Evolutionary conservation across 1,140 invertebrate genomes (phyloP).

Genomic region (Pogonomyrmex barbatus): DNA sequence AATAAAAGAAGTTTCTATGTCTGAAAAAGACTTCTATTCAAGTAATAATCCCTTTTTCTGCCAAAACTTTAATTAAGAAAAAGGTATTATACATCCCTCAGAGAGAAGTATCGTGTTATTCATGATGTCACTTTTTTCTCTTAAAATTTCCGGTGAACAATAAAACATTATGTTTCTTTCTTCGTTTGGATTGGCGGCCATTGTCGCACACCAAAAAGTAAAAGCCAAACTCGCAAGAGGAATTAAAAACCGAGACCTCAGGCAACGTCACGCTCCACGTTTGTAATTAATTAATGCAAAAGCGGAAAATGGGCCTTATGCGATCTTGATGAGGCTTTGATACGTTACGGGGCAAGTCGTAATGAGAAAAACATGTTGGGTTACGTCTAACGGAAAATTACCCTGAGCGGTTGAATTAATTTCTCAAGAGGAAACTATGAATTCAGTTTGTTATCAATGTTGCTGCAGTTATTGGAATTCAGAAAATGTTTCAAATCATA

Average conservation of each 20-base stretch:
- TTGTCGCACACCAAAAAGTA: conserved; percentile 31
- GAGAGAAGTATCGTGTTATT: background rate
- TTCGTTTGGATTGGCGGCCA: background rate
- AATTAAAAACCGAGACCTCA: conserved; percentile 57
- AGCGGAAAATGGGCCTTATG: conserved; percentile 33
- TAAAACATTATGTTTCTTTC: conserved; percentile 9
- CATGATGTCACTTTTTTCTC: background rate
- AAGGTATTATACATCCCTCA: background rate
- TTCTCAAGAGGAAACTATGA: conserved; percentile 51
- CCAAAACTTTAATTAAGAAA: background rate
- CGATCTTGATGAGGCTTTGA: conserved; percentile 63
- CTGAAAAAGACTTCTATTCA: background rate
- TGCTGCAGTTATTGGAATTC: conserved; percentile 13
- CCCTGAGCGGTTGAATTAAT: conserved; percentile 58
- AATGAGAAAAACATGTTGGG: conserved; percentile 62
- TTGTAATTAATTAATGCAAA: conserved; percentile 61
- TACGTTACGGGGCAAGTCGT: conserved; percentile 56
- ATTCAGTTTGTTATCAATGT: conserved; percentile 25
- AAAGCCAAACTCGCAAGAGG: conserved; percentile 11
- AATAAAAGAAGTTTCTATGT: background rate
- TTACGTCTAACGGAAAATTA: conserved; percentile 59
- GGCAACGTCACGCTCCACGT: conserved; percentile 39
- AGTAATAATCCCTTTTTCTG: conserved; percentile 16
- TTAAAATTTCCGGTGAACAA: background rate
- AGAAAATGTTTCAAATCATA: conserved; percentile 27